Evolutionary conservation across 37 sponge, comb jelly and placozoan genomes (phyloP), one percentile per base, ranked within the genome.

Genomic region (Ephydatia muelleri): DNA sequence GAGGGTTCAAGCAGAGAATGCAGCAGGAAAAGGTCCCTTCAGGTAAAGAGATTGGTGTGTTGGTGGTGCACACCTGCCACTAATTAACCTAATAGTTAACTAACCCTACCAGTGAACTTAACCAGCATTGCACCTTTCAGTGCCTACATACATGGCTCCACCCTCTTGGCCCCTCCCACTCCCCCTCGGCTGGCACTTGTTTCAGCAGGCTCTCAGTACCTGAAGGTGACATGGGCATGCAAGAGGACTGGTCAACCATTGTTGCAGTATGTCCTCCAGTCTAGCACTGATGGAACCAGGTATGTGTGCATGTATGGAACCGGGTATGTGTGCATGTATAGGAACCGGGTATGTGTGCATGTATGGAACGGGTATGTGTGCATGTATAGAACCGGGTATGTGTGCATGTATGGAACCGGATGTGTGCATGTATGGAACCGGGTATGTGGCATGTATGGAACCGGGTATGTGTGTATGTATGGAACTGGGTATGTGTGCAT

Each of bases 131-230:
- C n/a, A 57, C 57, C 47, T 57, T 84, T 84, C 36, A 82, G 86
- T 36, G 22, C 87, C 13, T 70, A 39, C 16, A 38, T 79, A 32
- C 37, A 47, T 30, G 75, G 57, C 14, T 49, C 71, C 30, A 93
- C 93, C 76, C 83, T 89, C 65, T 87, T 86, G 21, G 90, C 87
- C 27, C 93, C 90, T n/a, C 93, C 93, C 40, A 32, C 78, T 39
- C 90, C 93, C 36, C 93, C 93, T 72, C 82, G 68, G 29, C 82
- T 93, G 48, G 40, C 72, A 11, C 87, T 89, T 22, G 23, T 79
- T 65, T 88, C 93, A 37, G 78, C 79, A 70, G 75, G 83, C 65
- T 70, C 67, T 38, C 70, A 81, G 38, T 28, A 68, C 27, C 86
- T 93, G 72, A 93, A 89, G 76, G 57, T 93, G 32, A 23, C 74